Base-by-base conservation (phyloP, 1,140 invertebrate species). In the Acromyrmex heyeri region DNA sequence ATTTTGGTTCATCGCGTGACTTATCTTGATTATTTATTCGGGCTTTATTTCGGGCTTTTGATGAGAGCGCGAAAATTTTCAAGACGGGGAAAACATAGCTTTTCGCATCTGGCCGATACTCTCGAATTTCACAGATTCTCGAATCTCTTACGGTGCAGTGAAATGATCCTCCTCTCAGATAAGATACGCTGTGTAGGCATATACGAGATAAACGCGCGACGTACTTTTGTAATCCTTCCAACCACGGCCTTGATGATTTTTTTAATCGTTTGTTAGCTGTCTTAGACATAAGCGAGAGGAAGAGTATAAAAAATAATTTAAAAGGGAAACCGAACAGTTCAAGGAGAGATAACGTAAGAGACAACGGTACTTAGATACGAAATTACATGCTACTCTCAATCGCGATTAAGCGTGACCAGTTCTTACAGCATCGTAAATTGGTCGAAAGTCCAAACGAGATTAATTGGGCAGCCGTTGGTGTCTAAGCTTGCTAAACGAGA, bases 181-280 rank as follows among this genome's bases (percentile, higher is more conserved):
- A 70, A 81, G 50, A 14, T 81, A 70, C n/a, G 1, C 69, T 50
- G 55, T 75, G 55, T 61, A 83, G 38, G 61, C 55, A 73, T 50
- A 48, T 38, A 59, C 16, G 50, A 59, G 53, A 61, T 61, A 30
- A 82, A 82, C 12, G 76, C 85, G 78, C 57, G 79, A 82, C 57
- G 27, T 61, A 70, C 65, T 85, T 90, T 90, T 87, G 67, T 85
- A 90, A 87, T 90, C 89, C 88, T 90, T 90, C 88, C 88, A 90
- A 79, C 61, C 38, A 90, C 53, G 89, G 89, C 89, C 89, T 90
- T 90, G 89, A 90, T 38, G 65, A 87, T 90, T 90, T 90, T 27
- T 90, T 90, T 90, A 90, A 87, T 38, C 70, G 62, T 85, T 87
- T 72, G 88, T 87, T 90, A 90, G 85, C 30, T 78, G 70, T 65